phyloP scores from a whole-genome alignment of 2,888 invertebrate species.

The Tryphoninae sp. region DNA sequence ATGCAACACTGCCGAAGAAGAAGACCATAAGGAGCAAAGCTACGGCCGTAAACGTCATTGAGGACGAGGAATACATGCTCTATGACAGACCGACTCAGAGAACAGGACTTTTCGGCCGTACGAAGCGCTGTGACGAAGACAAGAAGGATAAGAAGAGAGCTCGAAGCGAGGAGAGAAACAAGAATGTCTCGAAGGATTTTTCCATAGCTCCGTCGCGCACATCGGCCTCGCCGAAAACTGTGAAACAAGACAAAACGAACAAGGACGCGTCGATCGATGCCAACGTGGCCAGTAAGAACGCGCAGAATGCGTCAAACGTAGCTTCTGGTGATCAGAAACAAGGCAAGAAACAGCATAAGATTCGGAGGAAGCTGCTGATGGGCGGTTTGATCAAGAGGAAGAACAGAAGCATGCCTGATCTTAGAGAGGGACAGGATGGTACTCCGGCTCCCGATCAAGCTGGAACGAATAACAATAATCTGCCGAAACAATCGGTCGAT shows the following conservation, averaged over 20 bases:
- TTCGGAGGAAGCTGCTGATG: slow-evolving; percentile 93
- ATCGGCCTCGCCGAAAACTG: slow-evolving; percentile 75
- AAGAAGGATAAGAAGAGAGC: slow-evolving; percentile 89
- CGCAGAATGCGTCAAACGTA: slow-evolving; percentile 78
- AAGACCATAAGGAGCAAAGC: slow-evolving; percentile 86
- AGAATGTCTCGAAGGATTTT: slow-evolving; percentile 87
- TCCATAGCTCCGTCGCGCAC: slow-evolving; percentile 85
- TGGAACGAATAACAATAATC: slow-evolving; percentile 76
- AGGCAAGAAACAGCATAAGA: slow-evolving; percentile 95
- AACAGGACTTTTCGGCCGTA: slow-evolving; percentile 86
- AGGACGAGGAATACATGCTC: slow-evolving; percentile 87
- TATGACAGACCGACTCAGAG: slow-evolving; percentile 88
- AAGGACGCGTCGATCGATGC: slow-evolving; percentile 82
- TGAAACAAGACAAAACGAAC: slow-evolving; percentile 76
- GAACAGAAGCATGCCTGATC: slow-evolving; percentile 95
- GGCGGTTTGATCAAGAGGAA: slow-evolving; percentile 94
- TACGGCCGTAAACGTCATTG: slow-evolving; percentile 86
- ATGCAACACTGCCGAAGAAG: slow-evolving; percentile 95
- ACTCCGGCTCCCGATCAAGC: slow-evolving; percentile 79
- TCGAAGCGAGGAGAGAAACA: slow-evolving; percentile 92
- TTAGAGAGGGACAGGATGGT: slow-evolving; percentile 89
- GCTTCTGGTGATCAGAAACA: slow-evolving; percentile 85
- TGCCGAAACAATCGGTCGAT: slow-evolving; percentile 84
- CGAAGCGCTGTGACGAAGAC: slow-evolving; percentile 86
- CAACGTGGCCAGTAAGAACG: slow-evolving; percentile 82